A percentile compares a stretch with the other conserved stretches of the same genome.
Conservation (phyloP, 2,888 invertebrate species). For the Gasteruption jaculator region DNA sequence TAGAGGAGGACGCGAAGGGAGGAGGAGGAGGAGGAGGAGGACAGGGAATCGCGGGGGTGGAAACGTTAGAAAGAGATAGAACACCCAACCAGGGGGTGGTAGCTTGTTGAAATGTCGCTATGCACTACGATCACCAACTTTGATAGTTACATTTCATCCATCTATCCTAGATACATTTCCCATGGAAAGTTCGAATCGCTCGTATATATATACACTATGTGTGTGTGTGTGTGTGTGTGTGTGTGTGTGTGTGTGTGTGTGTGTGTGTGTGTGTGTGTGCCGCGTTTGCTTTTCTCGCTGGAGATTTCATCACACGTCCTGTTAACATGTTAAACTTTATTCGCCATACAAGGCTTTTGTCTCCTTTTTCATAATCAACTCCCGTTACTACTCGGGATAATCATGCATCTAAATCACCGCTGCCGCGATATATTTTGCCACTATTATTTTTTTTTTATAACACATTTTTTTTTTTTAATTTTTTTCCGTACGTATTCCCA, state of each 20-base stretch:
- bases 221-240: background rate
- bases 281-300: slow-evolving; percentile 10
- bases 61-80: slow-evolving; percentile 10
- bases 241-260: background rate
- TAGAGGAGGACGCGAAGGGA: slow-evolving; percentile 29
- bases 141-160: slow-evolving; percentile 49
- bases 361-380: no score
- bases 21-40: slow-evolving; percentile 22
- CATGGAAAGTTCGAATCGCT: slow-evolving; percentile 28
- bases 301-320: no score
- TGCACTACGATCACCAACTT: slow-evolving; percentile 47
- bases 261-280: slow-evolving; percentile 14
- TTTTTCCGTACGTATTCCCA: no score
- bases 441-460: no score
- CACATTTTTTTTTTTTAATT: no score
- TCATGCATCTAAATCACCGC: no score
- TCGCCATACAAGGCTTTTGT: no score
- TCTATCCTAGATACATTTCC: slow-evolving; percentile 39
- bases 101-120: slow-evolving; percentile 31
- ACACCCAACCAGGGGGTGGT: slow-evolving; percentile 20
- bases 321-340: no score
- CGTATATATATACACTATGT: background rate
- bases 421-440: no score
- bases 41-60: slow-evolving; percentile 15
- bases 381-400: no score